Base-by-base conservation (phyloP, 2,113 vertebrate genomes). In the Pionites leucogaster region DNA sequence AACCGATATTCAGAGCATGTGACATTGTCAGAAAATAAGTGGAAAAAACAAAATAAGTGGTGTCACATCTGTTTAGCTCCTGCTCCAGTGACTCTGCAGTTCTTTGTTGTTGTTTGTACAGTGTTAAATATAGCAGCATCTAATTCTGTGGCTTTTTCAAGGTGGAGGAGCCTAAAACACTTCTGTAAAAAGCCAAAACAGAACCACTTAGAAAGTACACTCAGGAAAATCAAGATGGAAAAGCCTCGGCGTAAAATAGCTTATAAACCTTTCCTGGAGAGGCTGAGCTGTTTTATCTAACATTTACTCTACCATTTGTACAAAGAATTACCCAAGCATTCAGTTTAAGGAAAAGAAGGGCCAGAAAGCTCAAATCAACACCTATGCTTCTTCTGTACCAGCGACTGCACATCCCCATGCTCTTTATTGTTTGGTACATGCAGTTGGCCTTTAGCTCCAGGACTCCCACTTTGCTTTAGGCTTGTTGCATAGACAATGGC, bases 1-100 rank as follows among this genome's bases (percentile, higher is more conserved):
- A 92, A 67, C 13, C 0, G 10, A 82, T 35, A 35, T 44, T 88
- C 78, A 82, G 63, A 89, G 62, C 91, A 85, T 29, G 52, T 78
- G 78, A 93, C 52, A 37, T 9, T 12, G 49, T 82, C 85, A 90
- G 93, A 93, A 94, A 95, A 84, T 84, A 84, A 90, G 59, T 52
- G 47, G 93, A 76, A 97, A 97, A 94, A 1, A 79, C 88, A 86
- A 93, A 94, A 68, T 82, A 91, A 94, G 59, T 62, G 67, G 59
- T 93, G 94, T 90, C 95, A 96, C 71, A 86, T 93, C 86, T 94
- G 86, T 35, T 96, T 95, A 95, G 92, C 64, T 88, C 70, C 92
- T 85, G 96, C 90, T 96, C 75, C 95, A 96, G 78, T 94, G 90
- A 93, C 84, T 95, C 50, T 69, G 86, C 68, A 49, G 70, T 28